phyloP scores from a whole-genome alignment of 2,888 invertebrate species.

The Machimus atricapillus region DNA sequence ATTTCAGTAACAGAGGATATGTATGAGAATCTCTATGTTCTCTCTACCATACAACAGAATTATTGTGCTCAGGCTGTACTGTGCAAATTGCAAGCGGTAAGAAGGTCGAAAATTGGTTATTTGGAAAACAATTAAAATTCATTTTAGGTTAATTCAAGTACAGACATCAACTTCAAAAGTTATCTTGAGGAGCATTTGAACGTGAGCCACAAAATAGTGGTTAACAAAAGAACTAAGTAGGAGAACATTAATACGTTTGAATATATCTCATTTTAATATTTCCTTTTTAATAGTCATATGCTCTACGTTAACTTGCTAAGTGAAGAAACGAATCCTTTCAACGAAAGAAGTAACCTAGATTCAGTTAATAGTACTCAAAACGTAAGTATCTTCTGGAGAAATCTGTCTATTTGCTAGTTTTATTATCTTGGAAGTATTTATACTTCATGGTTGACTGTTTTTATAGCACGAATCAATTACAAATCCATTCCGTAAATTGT shows the following conservation, averaged over 20 bases:
- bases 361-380: not conserved
- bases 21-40: slow-evolving; percentile 14
- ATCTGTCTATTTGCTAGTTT: too few species aligned
- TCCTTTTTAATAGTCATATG: not conserved
- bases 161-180: slow-evolving; percentile 3
- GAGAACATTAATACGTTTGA: not conserved
- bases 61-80: slow-evolving; percentile 41
- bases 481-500: slow-evolving; percentile 21
- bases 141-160: slow-evolving; percentile 9
- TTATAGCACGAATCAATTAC: not conserved
- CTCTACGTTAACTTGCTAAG: not conserved
- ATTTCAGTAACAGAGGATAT: slow-evolving; percentile 9
- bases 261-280: not conserved
- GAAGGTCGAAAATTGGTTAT: not conserved
- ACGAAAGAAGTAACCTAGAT: not conserved
- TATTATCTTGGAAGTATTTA: not conserved
- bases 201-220: slow-evolving; percentile 33
- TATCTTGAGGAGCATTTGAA: slow-evolving; percentile 38
- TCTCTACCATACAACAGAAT: slow-evolving; percentile 19
- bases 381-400: not conserved
- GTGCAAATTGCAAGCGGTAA: slow-evolving; percentile 44
- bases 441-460: not conserved
- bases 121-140: not conserved
- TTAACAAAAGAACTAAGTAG: not conserved
- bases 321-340: not conserved